Evolutionary conservation across 92 coral and sea anemone genomes (phyloP), one percentile per base, ranked within the genome.

Genomic region (Phymanthus crucifer): DNA sequence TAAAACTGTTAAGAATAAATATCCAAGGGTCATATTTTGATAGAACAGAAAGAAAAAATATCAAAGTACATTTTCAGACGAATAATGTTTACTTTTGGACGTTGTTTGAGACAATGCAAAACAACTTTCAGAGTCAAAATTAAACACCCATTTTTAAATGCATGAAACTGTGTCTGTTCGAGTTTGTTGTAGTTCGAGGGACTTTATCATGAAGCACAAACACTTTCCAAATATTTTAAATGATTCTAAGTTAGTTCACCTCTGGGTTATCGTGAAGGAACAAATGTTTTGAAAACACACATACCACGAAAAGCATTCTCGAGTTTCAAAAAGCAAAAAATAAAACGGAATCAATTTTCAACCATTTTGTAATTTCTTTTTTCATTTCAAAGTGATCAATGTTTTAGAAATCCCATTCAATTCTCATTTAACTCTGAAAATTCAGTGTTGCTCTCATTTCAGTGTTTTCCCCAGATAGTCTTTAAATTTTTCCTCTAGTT

Each of bases 191-290:
- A 54, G 16, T 61, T 61, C 29, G 17, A 27, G 29, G 5, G 9
- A n/a, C 33, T 61, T 61, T 61, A 61, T 61, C 34, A 61, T 27
- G 13, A 61, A 61, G 29, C 29, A 61, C 32, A 61, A 61, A 29
- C 26, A 8, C 68, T 61, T 61, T 27, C 68, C 26, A 61, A 61
- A 29, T 61, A 27, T 61, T 61, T 61, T 61, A 61, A 61, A 61
- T 61, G 68, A 61, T 61, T 29, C 34, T 24, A 29, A 61, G 68
- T 27, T 61, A 1, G 68, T 61, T 61, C 68, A 61, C 68, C 68
- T 61, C 33, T 6, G 14, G 68, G 68, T 61, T 61, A 61, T 61
- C 68, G 9, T 7, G 34, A 26, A 61, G 34, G 68, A 61, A 27
- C 68, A 61, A 61, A 61, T 61, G 68, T 61, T 61, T 61, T 12